Evolutionary conservation across 2,797 vertebrate genomes (phyloP).

Genomic region (Odontamblyopus rebecca): DNA sequence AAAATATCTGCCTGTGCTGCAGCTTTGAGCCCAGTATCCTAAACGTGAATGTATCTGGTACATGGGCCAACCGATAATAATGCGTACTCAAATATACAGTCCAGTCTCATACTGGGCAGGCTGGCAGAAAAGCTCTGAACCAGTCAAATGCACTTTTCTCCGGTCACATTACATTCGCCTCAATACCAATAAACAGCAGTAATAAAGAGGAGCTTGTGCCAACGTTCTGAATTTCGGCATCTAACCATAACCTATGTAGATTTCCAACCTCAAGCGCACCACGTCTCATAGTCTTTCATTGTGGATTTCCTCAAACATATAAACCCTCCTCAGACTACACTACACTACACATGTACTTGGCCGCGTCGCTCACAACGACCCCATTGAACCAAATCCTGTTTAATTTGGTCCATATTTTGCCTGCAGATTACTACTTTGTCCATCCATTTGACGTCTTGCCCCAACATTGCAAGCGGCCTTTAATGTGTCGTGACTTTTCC

Average conservation of each 20-base stretch:
- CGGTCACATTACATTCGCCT: neutral
- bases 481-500: conserved; percentile 56
- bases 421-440: conserved; percentile 50
- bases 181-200: neutral
- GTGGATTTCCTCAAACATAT: conserved; percentile 34
- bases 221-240: neutral
- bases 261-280: conserved; percentile 4
- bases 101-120: neutral
- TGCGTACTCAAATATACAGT: neutral
- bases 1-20: neutral
- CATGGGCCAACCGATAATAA: neutral
- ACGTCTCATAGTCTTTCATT: conserved; percentile 25
- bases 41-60: neutral
- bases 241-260: neutral
- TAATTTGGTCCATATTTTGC: conserved; percentile 37
- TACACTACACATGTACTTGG: conserved; percentile 34
- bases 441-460: conserved; percentile 47
- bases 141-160: neutral
- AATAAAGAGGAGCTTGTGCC: neutral
- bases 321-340: conserved; percentile 36
- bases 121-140: neutral
- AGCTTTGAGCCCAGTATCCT: neutral
- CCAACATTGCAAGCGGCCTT: conserved; percentile 34
- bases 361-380: conserved; percentile 42
- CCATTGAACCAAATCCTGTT: conserved; percentile 40